A percentile compares a stretch with the other conserved stretches of the same genome.
These are phyloP conservation scores for Pimephales promelas DNA, from an alignment of 2,113 vertebrate genomes.

Conservation along the genomic window DNA sequence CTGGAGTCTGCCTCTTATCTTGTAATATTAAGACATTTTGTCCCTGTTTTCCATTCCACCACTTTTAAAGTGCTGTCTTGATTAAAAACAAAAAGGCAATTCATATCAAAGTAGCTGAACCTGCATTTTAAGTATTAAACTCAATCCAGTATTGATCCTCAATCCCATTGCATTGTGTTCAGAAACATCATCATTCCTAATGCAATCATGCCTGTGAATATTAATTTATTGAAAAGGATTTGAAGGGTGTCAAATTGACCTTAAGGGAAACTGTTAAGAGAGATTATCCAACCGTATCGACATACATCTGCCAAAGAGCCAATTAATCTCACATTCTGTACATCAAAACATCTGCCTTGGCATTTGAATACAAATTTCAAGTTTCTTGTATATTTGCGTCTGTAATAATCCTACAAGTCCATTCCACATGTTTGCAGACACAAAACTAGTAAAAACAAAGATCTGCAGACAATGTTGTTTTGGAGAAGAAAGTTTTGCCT, in stretches of 20 bases:
- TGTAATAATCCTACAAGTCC: background rate
- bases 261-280: background rate
- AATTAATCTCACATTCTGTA: background rate
- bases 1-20: slow-evolving; percentile 4
- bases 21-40: background rate
- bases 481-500: background rate
- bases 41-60: background rate
- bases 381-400: background rate
- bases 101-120: slow-evolving; percentile 32
- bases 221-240: slow-evolving; percentile 7
- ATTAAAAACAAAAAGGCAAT: slow-evolving; percentile 38
- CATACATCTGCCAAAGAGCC: slow-evolving; percentile 16
- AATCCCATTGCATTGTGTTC: slow-evolving; percentile 16
- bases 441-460: background rate
- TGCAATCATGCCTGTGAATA: slow-evolving; percentile 26
- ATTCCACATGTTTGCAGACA: background rate
- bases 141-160: slow-evolving; percentile 12
- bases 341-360: background rate
- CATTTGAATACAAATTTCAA: background rate
- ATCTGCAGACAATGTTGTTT: background rate
- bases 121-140: background rate
- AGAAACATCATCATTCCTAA: background rate
- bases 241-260: slow-evolving; percentile 15
- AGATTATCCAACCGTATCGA: slow-evolving; percentile 17
- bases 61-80: slow-evolving; percentile 24